These are phyloP conservation scores for Phaedon cochleariae DNA, from an alignment of 2,888 invertebrate species.

Conservation along the genomic window DNA sequence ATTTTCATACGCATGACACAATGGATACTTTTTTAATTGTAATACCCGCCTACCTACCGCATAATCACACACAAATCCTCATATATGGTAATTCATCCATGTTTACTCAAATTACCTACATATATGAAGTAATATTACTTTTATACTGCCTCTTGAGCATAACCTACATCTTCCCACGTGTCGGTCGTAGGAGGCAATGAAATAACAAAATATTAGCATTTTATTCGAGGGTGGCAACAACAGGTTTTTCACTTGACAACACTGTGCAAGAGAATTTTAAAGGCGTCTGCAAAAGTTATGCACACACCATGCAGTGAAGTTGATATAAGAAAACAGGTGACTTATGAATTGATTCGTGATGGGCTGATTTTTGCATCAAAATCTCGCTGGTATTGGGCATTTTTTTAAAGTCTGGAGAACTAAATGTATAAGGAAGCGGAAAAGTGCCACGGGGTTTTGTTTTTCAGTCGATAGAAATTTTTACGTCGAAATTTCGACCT, in stretches of 20 bases:
- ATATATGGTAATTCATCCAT: slow-evolving; percentile 36
- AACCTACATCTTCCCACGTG: slow-evolving; percentile 46
- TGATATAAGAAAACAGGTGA: no score
- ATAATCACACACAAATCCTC: slow-evolving; percentile 29
- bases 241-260: slow-evolving; percentile 10
- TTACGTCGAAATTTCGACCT: no score
- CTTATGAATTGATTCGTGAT: no score
- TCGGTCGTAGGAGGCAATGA: slow-evolving; percentile 36
- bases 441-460: no score
- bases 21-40: slow-evolving; percentile 16
- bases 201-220: slow-evolving; percentile 35
- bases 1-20: slow-evolving; percentile 1
- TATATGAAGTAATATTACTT: slow-evolving; percentile 39
- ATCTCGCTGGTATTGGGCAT: no score
- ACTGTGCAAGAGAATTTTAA: not conserved
- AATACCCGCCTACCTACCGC: slow-evolving; percentile 15
- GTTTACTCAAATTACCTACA: slow-evolving; percentile 37
- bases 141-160: slow-evolving; percentile 34
- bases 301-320: not conserved
- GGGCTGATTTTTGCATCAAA: no score
- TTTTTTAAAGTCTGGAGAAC: no score
- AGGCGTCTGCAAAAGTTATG: not conserved
- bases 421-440: no score
- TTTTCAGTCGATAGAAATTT: no score
- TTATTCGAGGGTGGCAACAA: slow-evolving; percentile 40